Evolutionary conservation across 2,113 vertebrate genomes (phyloP), one percentile per base, ranked within the genome.

Genomic region (Scomber scombrus): DNA sequence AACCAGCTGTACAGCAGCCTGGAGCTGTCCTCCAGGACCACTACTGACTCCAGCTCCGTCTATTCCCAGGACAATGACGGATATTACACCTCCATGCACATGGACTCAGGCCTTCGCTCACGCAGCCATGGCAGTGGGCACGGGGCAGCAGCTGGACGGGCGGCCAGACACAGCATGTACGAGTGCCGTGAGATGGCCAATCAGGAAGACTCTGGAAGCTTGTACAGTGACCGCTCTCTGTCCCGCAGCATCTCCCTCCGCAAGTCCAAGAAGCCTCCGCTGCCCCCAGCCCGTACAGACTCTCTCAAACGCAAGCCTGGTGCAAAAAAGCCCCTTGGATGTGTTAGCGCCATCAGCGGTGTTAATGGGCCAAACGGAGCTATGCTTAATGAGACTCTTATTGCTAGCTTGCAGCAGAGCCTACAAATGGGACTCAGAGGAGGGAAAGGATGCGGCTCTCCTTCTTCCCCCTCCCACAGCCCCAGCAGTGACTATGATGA

Each of bases 401-500:
- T 99, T 11, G 97, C 98, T 18, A 97, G 96, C 0, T 94, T 99
- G 47, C 97, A 99, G 85, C 97, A 97, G 79, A 98, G 97, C 8
- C 94, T 99, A 21, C 97, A 97, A 88, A 88, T 97, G 75, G 97
- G 95, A 68, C 95, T 98, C 5, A 84, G 85, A 64, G 85, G 78
- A 21, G 85, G 85, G 23, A 95, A 95, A 51, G 94, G 94, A 61
- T 96, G 95, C 0, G 82, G 95, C 16, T 95, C 95, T 14, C 95
- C 96, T 15, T 97, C 97, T 0, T 97, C 97, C 0, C 95, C 97
- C n/a, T 97, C 97, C 6, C 97, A 97, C 75, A 97, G 97, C 80
- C 97, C 97, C 26, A 96, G 96, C 93, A 98, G 97, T 3, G 98
- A 99, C 91, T 96, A 96, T 0, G 97, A 98, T 12, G 98, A 99